phyloP scores from a whole-genome alignment of 2,888 invertebrate genomes.

The Steromphala cineraria region DNA sequence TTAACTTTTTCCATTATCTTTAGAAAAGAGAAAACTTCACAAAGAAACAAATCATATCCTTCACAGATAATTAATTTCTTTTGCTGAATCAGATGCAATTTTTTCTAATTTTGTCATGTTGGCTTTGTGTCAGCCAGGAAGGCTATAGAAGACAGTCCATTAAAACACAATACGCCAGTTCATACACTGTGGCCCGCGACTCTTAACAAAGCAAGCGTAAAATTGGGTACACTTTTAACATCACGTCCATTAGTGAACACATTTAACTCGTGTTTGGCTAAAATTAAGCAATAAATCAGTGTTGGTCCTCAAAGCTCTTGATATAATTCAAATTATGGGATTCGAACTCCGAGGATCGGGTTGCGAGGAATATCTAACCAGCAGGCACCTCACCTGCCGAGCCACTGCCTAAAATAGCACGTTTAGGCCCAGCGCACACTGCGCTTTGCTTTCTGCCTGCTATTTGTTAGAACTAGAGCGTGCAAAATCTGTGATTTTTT shows the following conservation, averaged over 20 bases:
- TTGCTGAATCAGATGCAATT: no score
- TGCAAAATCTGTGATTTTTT: slow-evolving; percentile 9
- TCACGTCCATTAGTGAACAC: background rate
- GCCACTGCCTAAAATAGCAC: background rate
- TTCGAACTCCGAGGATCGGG: background rate
- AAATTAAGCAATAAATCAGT: slow-evolving; percentile 9
- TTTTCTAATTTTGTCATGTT: no score
- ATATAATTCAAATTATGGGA: slow-evolving; percentile 3
- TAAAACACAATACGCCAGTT: no score
- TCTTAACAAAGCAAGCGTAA: background rate
- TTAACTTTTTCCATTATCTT: no score
- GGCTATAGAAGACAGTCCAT: no score
- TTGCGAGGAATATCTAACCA: background rate
- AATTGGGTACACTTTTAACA: slow-evolving; percentile 1
- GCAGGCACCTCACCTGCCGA: background rate
- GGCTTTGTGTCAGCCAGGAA: no score
- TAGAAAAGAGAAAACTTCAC: no score
- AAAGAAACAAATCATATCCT: no score
- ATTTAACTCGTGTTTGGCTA: background rate
- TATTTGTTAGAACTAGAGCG: background rate
- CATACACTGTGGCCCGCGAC: no score
- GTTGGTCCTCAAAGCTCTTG: background rate
- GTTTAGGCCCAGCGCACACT: background rate
- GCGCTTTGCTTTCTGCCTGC: background rate
- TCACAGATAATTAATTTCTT: no score